Evolutionary conservation across 2,888 invertebrate species (phyloP), one percentile per base, ranked within the genome.

Genomic region (Athetis lepigone): DNA sequence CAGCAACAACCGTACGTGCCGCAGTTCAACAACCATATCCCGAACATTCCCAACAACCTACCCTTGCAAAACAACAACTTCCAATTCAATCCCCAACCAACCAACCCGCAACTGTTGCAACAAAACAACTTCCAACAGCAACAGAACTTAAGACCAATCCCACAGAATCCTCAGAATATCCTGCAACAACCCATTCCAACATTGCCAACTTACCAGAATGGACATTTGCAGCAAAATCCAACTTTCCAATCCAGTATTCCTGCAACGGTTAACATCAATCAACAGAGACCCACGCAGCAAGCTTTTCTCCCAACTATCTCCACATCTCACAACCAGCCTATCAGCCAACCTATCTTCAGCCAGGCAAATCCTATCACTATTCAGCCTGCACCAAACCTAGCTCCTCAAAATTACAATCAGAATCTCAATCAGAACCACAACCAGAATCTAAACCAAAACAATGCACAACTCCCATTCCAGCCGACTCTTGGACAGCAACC

Each of bases 361-460:
- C 90, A 88, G 58, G 90, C 93, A 3, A 94, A 87, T 62, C 94
- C 94, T 5, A 93, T 94, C 42, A 92, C 93, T 19, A 93, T 94
- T 51, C 94, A 94, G 73, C 92, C 94, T 9, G 94, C 95, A 39
- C 95, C 95, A 6, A 94, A 95, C 68, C 90, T 94, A 84, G 90
- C 87, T 9, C 93, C 90, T 8, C 92, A 93, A 67, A 91, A 88
- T 46, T 75, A 60, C 18, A 69, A 73, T 13, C 71, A 46, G 27
- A 64, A 63, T 33, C 33, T 33, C 4, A 60, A 60, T 21, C 62
- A 62, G 21, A 62, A 62, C 21, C 63, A 62, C 18, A 62, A 62
- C 18, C n/a, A n/a, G n/a, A n/a, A n/a, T n/a, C n/a, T n/a, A n/a
- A 62, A 43, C 21, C 71, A 87, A 18, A 89, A 91, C 66, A 90